Conservation (phyloP, 2,797 vertebrate species). For the Schizothorax lantsangensis region DNA sequence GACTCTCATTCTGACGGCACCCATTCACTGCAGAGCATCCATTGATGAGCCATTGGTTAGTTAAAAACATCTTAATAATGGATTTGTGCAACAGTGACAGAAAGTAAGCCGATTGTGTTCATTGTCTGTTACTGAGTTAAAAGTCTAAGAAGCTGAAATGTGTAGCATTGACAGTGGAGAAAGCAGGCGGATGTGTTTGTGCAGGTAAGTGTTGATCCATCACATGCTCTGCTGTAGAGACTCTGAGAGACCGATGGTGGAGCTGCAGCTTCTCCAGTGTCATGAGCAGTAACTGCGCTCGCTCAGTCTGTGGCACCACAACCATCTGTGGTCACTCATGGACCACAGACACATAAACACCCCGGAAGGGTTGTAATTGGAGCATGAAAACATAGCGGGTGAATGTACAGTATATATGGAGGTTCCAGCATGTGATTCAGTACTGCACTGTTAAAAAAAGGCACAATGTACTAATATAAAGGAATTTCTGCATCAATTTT, state of each 20-base stretch:
- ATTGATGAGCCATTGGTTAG: too few relatives aligned
- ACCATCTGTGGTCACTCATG: slow-evolving; percentile 23
- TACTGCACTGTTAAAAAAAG: not conserved
- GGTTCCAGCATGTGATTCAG: not conserved
- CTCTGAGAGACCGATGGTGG: slow-evolving; percentile 6
- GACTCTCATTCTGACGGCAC: too few relatives aligned
- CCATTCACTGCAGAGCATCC: too few relatives aligned
- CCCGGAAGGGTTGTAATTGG: not conserved
- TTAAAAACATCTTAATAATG: too few relatives aligned
- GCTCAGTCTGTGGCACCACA: not conserved
- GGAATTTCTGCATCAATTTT: not conserved
- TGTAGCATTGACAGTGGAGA: too few relatives aligned
- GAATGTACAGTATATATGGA: not conserved
- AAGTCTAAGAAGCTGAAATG: not conserved
- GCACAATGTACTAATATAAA: too few relatives aligned
- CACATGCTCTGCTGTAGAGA: not conserved
- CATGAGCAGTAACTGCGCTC: not conserved
- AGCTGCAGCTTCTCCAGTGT: not conserved
- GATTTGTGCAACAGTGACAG: too few relatives aligned
- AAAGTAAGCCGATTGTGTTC: too few relatives aligned
- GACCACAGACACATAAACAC: slow-evolving; percentile 15
- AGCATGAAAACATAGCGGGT: not conserved
- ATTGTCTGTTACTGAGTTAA: too few relatives aligned
- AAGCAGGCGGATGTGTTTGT: not conserved
- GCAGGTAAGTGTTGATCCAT: not conserved